Evolutionary conservation across 2,113 vertebrate genomes (phyloP).

Genomic region (Ailurus styani): DNA sequence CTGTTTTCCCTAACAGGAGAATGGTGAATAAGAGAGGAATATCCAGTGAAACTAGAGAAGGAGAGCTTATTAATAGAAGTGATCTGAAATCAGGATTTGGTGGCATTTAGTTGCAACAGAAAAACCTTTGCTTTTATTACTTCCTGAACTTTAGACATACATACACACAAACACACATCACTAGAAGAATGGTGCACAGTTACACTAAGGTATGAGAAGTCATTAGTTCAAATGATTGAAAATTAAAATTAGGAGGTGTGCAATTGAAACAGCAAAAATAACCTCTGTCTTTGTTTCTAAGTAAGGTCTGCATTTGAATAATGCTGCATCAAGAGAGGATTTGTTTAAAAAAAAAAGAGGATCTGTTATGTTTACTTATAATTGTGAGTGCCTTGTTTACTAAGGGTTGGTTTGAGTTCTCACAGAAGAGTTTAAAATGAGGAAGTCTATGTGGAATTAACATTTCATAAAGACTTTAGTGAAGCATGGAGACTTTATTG

Average conservation of each 20-base stretch:
- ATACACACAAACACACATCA: background rate
- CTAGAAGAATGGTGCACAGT: constrained; percentile 1
- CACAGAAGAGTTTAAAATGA: background rate
- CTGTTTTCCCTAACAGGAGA: constrained; percentile 30
- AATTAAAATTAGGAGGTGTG: background rate
- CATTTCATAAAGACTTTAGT: background rate
- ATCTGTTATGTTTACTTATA: background rate
- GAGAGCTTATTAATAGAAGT: constrained; percentile 40
- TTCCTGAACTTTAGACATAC: constrained; percentile 26
- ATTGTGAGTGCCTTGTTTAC: background rate
- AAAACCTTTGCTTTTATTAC: constrained; percentile 18
- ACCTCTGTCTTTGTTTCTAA: background rate
- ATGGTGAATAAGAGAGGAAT: constrained; percentile 55
- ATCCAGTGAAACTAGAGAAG: background rate
- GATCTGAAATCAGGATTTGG: background rate
- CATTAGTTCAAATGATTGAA: background rate
- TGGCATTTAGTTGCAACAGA: constrained; percentile 54
- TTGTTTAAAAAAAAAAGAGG: background rate
- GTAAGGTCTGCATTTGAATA: background rate
- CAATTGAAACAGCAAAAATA: background rate
- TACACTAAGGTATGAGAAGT: background rate
- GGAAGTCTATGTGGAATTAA: background rate
- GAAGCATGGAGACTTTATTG: background rate
- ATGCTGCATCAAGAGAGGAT: background rate
- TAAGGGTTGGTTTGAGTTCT: background rate